phyloP scores from a whole-genome alignment of 2,888 invertebrate species.

The Acleris emargana region DNA sequence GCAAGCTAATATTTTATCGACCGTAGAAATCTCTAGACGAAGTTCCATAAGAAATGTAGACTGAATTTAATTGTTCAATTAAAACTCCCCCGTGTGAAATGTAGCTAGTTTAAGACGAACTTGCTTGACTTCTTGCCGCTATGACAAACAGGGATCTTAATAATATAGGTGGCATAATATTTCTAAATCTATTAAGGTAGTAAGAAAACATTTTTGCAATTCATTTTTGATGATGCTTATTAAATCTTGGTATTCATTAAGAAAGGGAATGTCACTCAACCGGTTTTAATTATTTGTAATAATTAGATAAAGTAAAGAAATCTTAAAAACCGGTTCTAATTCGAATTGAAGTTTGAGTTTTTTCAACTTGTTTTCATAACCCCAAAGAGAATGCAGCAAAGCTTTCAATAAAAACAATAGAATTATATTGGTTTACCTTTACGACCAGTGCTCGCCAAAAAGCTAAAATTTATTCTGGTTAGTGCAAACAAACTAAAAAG shows the following conservation, averaged over 20 bases:
- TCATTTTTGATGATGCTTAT: not conserved
- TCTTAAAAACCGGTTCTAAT: too few relatives aligned
- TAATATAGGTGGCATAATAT: slow-evolving; percentile 3
- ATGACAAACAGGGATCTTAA: not conserved
- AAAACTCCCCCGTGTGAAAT: slow-evolving; percentile 25
- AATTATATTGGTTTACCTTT: too few relatives aligned
- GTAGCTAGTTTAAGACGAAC: slow-evolving; percentile 15
- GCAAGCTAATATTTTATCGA: slow-evolving; percentile 19
- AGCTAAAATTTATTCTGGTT: not conserved
- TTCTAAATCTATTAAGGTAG: slow-evolving; percentile 2
- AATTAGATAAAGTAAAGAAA: not conserved
- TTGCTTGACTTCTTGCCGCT: not conserved
- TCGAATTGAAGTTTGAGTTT: too few relatives aligned
- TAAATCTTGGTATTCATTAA: slow-evolving; percentile 2
- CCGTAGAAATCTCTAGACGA: slow-evolving; percentile 21
- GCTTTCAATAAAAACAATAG: too few relatives aligned
- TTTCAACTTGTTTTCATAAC: too few relatives aligned
- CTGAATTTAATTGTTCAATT: slow-evolving; percentile 30
- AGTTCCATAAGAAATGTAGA: slow-evolving; percentile 25
- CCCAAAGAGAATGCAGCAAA: too few relatives aligned
- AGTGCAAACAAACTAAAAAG: slow-evolving; percentile 8
- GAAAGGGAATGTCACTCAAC: not conserved
- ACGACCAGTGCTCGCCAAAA: not conserved
- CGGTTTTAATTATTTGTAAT: not conserved
- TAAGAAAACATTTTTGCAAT: not conserved